Evolutionary conservation across 1,140 invertebrate species (phyloP), one percentile per base, ranked within the genome.

Genomic region (Lysiphlebus fabarum): DNA sequence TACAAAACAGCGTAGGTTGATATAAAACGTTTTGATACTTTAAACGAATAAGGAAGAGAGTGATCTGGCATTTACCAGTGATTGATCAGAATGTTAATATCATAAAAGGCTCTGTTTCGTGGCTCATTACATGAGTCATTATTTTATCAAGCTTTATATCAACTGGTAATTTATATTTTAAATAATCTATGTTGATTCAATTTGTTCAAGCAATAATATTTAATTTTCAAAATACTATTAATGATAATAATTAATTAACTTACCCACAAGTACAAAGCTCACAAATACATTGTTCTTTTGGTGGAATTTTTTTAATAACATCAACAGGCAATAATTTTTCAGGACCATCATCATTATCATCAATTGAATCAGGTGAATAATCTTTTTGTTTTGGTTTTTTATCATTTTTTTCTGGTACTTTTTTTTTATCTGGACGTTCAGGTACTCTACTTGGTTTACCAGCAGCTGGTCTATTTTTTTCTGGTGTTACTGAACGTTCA

Each of bases 251-350:
- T 57, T 62, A 59, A 59, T 54, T 42, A n/a, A 87, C 89, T 88
- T 81, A 93, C 91, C 91, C 91, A 78, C 91, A 93, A 69, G 90
- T 93, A 73, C 91, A 93, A 44, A 93, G 87, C 80, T 93, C 90
- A 74, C 91, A 93, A 65, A 93, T 91, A 70, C 91, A 93, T 74
- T 90, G 87, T 72, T 92, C 90, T 73, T 90, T 90, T 47, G 75
- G 55, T 4, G 80, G 81, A 2, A 78, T 73, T 56, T 69, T 71
- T 6, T 71, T 67, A 4, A 77, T 62, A 34, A 78, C 59, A 36
- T 77, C 71, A 0, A 67, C 63, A 26, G 65, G 56, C 26, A 36
- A 37, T 38, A 58, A 40, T 61, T 45, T 43, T 50, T 64, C 17
- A 37, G 50, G 62, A 2, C 26, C 34, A 8, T 62, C 59, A 8